Evolutionary conservation across 2,888 invertebrate genomes (phyloP).

Genomic region (Heteropelma amictum): DNA sequence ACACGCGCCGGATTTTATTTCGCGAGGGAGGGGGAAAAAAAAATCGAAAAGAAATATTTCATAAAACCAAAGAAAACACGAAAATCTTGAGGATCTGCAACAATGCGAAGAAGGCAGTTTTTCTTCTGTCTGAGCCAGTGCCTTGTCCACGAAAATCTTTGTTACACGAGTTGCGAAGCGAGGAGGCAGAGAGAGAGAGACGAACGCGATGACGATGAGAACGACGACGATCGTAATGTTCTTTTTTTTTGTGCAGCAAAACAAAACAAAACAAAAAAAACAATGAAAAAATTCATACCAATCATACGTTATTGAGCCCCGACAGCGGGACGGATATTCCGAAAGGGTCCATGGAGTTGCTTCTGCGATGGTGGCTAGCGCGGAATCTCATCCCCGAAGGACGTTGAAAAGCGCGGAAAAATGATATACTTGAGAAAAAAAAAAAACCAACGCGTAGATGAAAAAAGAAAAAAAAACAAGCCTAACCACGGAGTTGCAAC

Average conservation of each 20-base stretch:
- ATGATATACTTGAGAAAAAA: neutral
- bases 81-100: constrained; percentile 50
- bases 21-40: neutral
- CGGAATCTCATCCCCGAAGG: neutral
- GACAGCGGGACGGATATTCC: constrained; percentile 67
- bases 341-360: constrained; percentile 71
- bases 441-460: neutral
- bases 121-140: constrained; percentile 73
- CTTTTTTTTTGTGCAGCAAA: constrained; percentile 21
- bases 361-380: constrained; percentile 56
- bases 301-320: constrained; percentile 58
- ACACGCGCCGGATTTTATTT: too few relatives aligned
- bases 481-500: constrained; percentile 62
- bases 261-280: constrained; percentile 52
- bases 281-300: constrained; percentile 19
- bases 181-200: neutral
- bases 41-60: neutral
- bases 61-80: neutral
- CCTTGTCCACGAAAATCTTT: constrained; percentile 75
- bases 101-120: constrained; percentile 42
- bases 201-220: constrained; percentile 40
- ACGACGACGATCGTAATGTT: too few relatives aligned
- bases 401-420: neutral
- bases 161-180: constrained; percentile 62
- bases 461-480: neutral